Conservation (phyloP, 1,140 invertebrate genomes). For the Halyomorpha halys region DNA sequence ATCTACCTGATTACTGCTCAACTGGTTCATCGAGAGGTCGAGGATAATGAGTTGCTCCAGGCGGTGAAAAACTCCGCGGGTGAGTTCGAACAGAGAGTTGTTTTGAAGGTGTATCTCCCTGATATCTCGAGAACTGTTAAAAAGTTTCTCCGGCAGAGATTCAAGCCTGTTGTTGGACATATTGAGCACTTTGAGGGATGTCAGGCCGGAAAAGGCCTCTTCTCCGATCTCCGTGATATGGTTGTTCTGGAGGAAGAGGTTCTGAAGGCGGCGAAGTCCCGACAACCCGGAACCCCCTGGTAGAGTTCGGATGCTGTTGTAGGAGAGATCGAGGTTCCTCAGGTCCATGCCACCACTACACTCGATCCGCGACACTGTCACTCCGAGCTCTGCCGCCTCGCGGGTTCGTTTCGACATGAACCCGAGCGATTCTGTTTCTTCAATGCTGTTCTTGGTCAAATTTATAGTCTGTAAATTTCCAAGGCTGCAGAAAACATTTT, state of each 20-base stretch:
- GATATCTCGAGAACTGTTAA: slow-evolving; percentile 61
- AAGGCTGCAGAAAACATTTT: slow-evolving; percentile 62
- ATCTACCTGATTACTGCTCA: slow-evolving; percentile 70
- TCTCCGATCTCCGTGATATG: slow-evolving; percentile 67
- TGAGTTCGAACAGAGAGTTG: slow-evolving; percentile 67
- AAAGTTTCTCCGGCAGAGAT: slow-evolving; percentile 63
- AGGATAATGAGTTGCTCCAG: slow-evolving; percentile 73
- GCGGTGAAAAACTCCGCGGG: slow-evolving; percentile 68
- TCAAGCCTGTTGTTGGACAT: slow-evolving; percentile 70
- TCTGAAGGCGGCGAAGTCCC: slow-evolving; percentile 58
- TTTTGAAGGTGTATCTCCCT: slow-evolving; percentile 73
- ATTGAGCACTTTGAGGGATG: slow-evolving; percentile 65
- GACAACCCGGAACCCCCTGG: slow-evolving; percentile 60
- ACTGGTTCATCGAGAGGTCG: slow-evolving; percentile 75
- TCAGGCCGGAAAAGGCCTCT: slow-evolving; percentile 62
- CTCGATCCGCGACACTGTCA: slow-evolving; percentile 28
- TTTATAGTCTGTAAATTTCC: slow-evolving; percentile 70
- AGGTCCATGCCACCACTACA: slow-evolving; percentile 47
- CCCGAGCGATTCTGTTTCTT: slow-evolving; percentile 59
- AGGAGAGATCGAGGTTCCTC: slow-evolving; percentile 62
- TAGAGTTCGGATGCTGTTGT: slow-evolving; percentile 60
- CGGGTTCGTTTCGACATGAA: slow-evolving; percentile 42
- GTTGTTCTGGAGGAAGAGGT: slow-evolving; percentile 70
- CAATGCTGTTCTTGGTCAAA: slow-evolving; percentile 67
- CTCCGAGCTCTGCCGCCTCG: slow-evolving; percentile 40